These are phyloP conservation scores for Sus scrofa DNA, from an alignment of 2,113 vertebrate species.

Conservation along the genomic window DNA sequence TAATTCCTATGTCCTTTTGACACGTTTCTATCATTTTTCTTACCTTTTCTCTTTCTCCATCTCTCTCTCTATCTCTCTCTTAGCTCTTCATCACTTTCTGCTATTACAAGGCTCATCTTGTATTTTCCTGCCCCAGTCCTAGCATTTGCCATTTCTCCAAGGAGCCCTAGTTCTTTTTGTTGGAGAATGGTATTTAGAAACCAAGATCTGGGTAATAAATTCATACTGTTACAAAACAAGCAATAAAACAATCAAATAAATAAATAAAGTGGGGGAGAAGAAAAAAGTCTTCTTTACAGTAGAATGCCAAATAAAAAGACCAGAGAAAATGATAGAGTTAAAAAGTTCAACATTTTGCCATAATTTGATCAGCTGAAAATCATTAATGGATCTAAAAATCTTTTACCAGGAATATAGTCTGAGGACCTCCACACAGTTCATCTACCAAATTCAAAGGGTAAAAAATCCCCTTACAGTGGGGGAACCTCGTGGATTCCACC, in stretches of 20 bases:
- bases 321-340: background rate
- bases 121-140: background rate
- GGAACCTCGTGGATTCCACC: background rate
- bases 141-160: background rate
- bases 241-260: background rate
- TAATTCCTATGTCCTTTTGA: background rate
- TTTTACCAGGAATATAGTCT: background rate
- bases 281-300: background rate
- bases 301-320: background rate
- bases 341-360: constrained; percentile 10
- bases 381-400: background rate
- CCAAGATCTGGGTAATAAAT: constrained; percentile 1
- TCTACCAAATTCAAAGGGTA: background rate
- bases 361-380: constrained; percentile 4
- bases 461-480: background rate
- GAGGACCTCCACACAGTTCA: background rate
- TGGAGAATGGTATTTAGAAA: constrained; percentile 21
- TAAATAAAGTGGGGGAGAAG: background rate
- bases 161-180: background rate
- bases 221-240: constrained; percentile 34
- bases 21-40: background rate
- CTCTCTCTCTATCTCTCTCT: background rate
- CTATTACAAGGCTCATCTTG: background rate
- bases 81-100: background rate
- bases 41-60: background rate